Evolutionary conservation across 1,140 invertebrate species (phyloP), one percentile per base, ranked within the genome.

Genomic region (Drosophila lowei): DNA sequence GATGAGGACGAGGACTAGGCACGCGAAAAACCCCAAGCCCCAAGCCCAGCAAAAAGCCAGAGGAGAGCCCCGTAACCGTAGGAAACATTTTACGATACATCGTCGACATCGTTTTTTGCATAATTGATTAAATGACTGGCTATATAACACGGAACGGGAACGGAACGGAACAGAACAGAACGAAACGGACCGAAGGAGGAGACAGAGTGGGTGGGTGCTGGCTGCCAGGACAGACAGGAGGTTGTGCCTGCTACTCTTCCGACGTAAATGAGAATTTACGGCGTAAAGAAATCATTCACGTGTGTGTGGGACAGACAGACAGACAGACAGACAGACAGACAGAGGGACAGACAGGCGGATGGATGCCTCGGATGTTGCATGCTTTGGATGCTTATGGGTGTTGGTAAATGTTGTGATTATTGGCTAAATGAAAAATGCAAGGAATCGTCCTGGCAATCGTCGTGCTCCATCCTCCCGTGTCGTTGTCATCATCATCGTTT

Each of bases 81-180:
- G 74, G 50, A 75, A 79, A 86, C 80, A 86, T 74, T 86, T 80
- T 74, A 85, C 80, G 77, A 80, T 86, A 86, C 81, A 81, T 80
- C 81, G 67, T 75, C 73, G 81, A 74, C 80, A 79, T 86, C 73
- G 77, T 77, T 85, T 85, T 85, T 85, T 85, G 80, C 80, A 85
- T 85, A 85, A 85, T 85, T 85, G 80, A 85, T 85, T 85, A 85
- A 85, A 85, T 85, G 81, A 80, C 77, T 86, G 81, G 77, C 73
- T 72, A 77, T 85, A 77, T 77, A 85, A 47, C 77, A 72, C 58
- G 77, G 53, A 44, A 49, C 23, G 47, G 77, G 52, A 48, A 15
- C 49, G 60, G 56, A 71, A 8, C 58, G 73, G 49, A 44, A 49
- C 18, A 18, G 52, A 48, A 15, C 49, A 57, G 56, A 71, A 11